These are phyloP conservation scores for Chrysoperla carnea DNA, from an alignment of 1,140 invertebrate species.

Conservation along the genomic window DNA sequence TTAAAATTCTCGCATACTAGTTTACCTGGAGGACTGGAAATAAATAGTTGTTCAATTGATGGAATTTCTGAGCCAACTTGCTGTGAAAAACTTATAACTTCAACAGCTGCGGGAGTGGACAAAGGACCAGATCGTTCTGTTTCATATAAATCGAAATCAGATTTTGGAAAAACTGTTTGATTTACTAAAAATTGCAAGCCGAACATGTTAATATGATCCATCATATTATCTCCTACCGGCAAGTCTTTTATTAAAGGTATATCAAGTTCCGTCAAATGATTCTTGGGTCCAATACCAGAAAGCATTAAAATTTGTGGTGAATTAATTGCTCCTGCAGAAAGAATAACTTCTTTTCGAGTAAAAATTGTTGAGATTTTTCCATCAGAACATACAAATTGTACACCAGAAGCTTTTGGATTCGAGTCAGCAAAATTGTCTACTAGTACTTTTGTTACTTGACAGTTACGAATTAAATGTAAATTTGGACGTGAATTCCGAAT, in stretches of 20 bases:
- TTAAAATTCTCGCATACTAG: too few species aligned
- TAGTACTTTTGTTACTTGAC: constrained; percentile 24
- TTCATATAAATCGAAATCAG: too few species aligned
- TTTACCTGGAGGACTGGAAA: too few species aligned
- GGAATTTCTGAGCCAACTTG: too few species aligned
- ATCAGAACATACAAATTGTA: neutral
- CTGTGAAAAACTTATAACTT: too few species aligned
- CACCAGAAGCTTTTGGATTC: constrained; percentile 7
- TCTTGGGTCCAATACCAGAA: constrained; percentile 62
- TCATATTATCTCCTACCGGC: constrained; percentile 53
- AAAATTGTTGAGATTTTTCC: constrained; percentile 9
- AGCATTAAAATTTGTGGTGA: constrained; percentile 66
- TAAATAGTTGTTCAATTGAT: too few species aligned
- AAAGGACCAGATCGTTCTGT: too few species aligned
- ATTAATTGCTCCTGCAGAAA: constrained; percentile 55
- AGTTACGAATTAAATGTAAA: constrained; percentile 24
- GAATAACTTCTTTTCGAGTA: constrained; percentile 49
- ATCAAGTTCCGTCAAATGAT: constrained; percentile 43
- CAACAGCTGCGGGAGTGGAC: too few species aligned
- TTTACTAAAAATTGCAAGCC: neutral
- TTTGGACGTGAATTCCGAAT: constrained; percentile 16
- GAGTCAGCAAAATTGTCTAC: constrained; percentile 21
- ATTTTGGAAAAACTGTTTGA: too few species aligned
- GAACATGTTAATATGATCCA: constrained; percentile 52
- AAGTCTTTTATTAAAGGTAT: constrained; percentile 44